phyloP scores from a whole-genome alignment of 2,113 vertebrate genomes.

The Perca fluviatilis region DNA sequence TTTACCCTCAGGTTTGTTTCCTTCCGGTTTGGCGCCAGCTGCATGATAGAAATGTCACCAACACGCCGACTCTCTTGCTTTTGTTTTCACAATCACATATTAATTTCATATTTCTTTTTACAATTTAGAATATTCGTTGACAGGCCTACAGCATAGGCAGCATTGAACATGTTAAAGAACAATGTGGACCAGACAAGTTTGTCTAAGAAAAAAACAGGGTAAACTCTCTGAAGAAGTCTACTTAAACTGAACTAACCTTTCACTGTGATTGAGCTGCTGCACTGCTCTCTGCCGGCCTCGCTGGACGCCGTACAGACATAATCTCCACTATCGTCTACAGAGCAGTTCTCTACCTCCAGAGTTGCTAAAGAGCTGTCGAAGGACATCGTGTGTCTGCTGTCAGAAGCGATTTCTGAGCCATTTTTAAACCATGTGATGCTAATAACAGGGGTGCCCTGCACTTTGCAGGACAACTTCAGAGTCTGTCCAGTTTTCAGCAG shows the following conservation, averaged over 20 bases:
- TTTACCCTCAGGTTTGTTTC: no score
- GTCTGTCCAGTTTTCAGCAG: slow-evolving; percentile 88
- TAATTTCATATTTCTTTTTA: no score
- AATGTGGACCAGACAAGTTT: slow-evolving; percentile 46
- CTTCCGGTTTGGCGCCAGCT: no score
- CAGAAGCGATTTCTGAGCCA: slow-evolving; percentile 88
- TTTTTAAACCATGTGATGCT: slow-evolving; percentile 91
- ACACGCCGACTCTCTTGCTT: no score
- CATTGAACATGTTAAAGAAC: slow-evolving; percentile 1
- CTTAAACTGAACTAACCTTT: slow-evolving; percentile 89
- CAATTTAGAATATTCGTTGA: no score
- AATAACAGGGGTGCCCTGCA: slow-evolving; percentile 91
- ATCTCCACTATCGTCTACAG: slow-evolving; percentile 90
- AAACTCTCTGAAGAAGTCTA: not conserved
- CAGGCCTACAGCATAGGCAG: not conserved
- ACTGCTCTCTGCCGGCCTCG: slow-evolving; percentile 92
- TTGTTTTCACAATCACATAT: no score
- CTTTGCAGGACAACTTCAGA: slow-evolving; percentile 91
- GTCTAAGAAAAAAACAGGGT: no score
- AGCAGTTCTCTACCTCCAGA: slow-evolving; percentile 83
- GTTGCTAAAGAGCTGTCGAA: slow-evolving; percentile 87
- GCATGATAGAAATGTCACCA: no score
- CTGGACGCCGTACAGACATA: slow-evolving; percentile 92
- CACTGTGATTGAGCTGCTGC: slow-evolving; percentile 88
- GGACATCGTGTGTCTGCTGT: slow-evolving; percentile 85